Evolutionary conservation across 2,888 invertebrate species (phyloP).

Genomic region (Aleiodes testaceus): DNA sequence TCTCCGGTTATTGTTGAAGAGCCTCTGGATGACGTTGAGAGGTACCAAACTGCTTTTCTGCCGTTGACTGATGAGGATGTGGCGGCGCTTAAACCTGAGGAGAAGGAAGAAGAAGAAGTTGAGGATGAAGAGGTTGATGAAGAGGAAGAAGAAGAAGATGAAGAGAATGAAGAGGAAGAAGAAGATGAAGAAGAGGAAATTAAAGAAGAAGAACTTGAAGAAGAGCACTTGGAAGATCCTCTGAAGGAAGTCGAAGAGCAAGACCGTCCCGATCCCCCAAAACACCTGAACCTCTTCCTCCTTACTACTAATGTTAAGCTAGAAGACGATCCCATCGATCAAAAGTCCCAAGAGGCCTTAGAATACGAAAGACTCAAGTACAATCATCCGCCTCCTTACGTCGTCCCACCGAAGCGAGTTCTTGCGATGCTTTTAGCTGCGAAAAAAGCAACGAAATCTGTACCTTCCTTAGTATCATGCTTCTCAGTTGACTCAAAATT

Average conservation of each 20-base stretch:
- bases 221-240: slow-evolving; percentile 54
- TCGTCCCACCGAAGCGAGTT: slow-evolving; percentile 61
- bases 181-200: slow-evolving; percentile 34
- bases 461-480: slow-evolving; percentile 66
- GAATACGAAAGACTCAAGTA: slow-evolving; percentile 64
- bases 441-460: slow-evolving; percentile 65
- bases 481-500: slow-evolving; percentile 68
- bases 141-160: slow-evolving; percentile 40
- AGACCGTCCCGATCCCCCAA: slow-evolving; percentile 61
- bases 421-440: slow-evolving; percentile 62
- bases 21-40: slow-evolving; percentile 51
- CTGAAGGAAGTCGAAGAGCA: slow-evolving; percentile 55
- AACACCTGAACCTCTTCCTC: slow-evolving; percentile 63
- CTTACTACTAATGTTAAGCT: slow-evolving; percentile 63
- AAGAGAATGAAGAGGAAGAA: slow-evolving; percentile 38
- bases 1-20: slow-evolving; percentile 43
- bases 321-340: slow-evolving; percentile 46
- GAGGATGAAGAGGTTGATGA: slow-evolving; percentile 43
- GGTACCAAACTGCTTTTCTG: slow-evolving; percentile 60
- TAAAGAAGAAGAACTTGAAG: slow-evolving; percentile 37
- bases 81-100: slow-evolving; percentile 36
- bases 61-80: slow-evolving; percentile 66
- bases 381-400: slow-evolving; percentile 64
- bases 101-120: background rate
- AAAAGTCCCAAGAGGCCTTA: slow-evolving; percentile 50